A percentile compares a stretch with the other conserved stretches of the same genome.
phyloP scores from a whole-genome alignment of 2,888 invertebrate genomes.

The Meghimatium bilineatum region DNA sequence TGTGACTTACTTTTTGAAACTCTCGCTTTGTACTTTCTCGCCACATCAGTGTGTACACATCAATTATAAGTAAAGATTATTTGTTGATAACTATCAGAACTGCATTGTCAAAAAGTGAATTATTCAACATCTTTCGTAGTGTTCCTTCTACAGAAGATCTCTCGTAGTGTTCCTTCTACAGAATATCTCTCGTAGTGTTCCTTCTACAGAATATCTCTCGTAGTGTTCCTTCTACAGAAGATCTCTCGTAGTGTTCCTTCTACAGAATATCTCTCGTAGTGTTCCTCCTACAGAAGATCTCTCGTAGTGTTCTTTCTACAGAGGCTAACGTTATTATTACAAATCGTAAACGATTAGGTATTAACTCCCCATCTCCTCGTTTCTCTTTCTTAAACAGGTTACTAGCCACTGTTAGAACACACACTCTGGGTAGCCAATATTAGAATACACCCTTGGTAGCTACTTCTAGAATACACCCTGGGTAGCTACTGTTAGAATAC shows the following conservation, averaged over 20 bases:
- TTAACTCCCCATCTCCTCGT: not conserved
- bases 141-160: no score
- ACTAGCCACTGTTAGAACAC: no score
- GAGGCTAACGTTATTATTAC: not conserved
- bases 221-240: no score
- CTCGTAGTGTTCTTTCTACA: not conserved
- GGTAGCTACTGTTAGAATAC: no score
- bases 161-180: no score
- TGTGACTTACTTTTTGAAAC: not conserved
- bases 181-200: no score
- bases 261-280: no score
- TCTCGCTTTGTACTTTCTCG: not conserved
- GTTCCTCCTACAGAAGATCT: no score
- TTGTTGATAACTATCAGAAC: not conserved
- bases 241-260: no score
- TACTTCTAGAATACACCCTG: no score
- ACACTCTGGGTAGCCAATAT: no score
- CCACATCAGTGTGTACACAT: constrained; percentile 1
- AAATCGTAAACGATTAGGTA: not conserved
- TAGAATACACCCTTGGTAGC: not conserved
- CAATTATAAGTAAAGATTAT: not conserved
- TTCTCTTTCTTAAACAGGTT: not conserved
- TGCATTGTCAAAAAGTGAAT: not conserved
- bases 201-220: no score
- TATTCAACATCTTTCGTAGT: not conserved